Evolutionary conservation across 2,888 invertebrate species (phyloP).

Genomic region (Drosophila melanosoma): DNA sequence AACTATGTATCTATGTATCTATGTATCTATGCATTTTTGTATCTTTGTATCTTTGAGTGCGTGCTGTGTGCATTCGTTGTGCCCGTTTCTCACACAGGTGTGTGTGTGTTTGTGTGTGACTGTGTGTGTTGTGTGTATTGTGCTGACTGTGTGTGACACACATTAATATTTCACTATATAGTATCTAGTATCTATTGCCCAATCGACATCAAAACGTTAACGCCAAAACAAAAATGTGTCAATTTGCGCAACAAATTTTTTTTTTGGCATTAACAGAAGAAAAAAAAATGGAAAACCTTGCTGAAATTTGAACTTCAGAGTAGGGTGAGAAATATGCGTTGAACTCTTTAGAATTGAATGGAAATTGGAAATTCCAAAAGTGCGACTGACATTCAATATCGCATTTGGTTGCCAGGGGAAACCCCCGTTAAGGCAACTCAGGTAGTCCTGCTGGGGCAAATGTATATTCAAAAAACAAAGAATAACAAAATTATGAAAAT

Average conservation of each 20-base stretch:
- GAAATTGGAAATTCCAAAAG: constrained; percentile 54
- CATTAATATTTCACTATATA: constrained; percentile 43
- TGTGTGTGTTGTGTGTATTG: constrained; percentile 10
- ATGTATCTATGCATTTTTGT: constrained; percentile 8
- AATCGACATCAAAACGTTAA: constrained; percentile 60
- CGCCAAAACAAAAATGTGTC: constrained; percentile 63
- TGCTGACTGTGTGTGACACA: constrained; percentile 70
- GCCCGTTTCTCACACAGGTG: constrained; percentile 4
- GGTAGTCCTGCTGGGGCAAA: constrained; percentile 56
- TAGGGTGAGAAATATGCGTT: neutral
- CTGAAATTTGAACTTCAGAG: constrained; percentile 62
- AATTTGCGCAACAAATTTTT: constrained; percentile 68
- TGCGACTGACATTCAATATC: constrained; percentile 33
- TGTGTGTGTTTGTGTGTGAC: constrained; percentile 31
- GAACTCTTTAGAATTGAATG: constrained; percentile 48
- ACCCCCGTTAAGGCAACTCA: constrained; percentile 50
- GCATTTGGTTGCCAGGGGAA: constrained; percentile 47
- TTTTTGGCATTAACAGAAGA: constrained; percentile 15
- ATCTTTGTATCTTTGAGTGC: constrained; percentile 22
- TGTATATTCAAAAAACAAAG: constrained; percentile 44
- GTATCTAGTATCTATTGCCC: constrained; percentile 43
- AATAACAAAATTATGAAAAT: constrained; percentile 52
- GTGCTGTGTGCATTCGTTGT: constrained; percentile 15
- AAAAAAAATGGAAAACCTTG: constrained; percentile 8
- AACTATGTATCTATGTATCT: constrained; percentile 18